Percentiles rank a stretch among this genome's conserved stretches.
These are phyloP conservation scores for Sander lucioperca DNA, from an alignment of 2,113 vertebrate genomes.

Conservation along the genomic window DNA sequence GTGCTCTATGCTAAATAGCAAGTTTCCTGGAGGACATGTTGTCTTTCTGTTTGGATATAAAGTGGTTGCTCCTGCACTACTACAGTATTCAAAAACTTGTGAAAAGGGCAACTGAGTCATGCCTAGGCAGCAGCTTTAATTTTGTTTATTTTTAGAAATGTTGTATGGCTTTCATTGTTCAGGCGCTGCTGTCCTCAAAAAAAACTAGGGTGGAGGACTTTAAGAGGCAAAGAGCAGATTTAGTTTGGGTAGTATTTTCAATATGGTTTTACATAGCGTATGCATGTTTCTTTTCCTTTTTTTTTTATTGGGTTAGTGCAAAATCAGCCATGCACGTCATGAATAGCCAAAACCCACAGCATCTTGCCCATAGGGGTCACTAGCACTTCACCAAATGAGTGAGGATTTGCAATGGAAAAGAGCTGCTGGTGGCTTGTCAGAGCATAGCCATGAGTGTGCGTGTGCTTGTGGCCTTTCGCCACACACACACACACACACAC, in stretches of 20 bases:
- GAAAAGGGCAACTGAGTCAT: neutral
- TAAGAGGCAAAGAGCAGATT: neutral
- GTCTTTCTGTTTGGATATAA: neutral
- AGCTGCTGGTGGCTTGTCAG: slow-evolving; percentile 59
- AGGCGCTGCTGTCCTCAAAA: neutral
- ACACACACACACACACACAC: slow-evolving; percentile 10
- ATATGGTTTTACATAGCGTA: slow-evolving; percentile 24
- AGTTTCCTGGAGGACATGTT: neutral
- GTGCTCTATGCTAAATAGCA: neutral
- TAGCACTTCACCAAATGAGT: slow-evolving; percentile 91
- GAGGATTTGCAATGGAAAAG: slow-evolving; percentile 81
- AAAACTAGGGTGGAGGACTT: neutral
- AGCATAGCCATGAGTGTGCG: slow-evolving; percentile 41
- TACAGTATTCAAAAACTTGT: neutral
- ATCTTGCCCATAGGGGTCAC: slow-evolving; percentile 97
- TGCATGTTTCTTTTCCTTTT: neutral
- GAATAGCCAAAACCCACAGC: slow-evolving; percentile 63
- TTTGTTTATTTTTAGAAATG: neutral
- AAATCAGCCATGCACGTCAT: slow-evolving; percentile 66
- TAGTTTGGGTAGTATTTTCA: neutral
- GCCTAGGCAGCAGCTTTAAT: neutral
- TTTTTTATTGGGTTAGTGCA: slow-evolving; percentile 9
- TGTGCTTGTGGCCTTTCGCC: slow-evolving; percentile 45
- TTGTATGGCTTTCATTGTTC: neutral
- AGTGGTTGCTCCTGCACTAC: no score